phyloP scores from a whole-genome alignment of 2,113 vertebrate species.

The Monarcha castaneiventris region DNA sequence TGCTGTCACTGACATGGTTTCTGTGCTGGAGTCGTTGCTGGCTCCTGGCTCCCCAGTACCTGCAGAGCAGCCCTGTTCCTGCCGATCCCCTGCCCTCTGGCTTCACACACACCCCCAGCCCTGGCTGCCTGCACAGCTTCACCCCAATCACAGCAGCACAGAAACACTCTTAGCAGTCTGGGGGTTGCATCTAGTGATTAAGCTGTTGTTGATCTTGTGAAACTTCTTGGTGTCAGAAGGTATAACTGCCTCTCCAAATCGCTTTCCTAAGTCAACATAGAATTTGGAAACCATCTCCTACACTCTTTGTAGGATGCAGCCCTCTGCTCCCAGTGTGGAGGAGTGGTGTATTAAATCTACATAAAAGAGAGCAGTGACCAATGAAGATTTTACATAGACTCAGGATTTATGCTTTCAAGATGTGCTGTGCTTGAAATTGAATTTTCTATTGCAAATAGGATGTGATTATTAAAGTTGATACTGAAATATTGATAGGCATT shows the following conservation, averaged over 20 bases:
- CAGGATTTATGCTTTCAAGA: background rate
- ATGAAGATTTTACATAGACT: background rate
- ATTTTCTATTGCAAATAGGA: background rate
- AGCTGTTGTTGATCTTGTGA: background rate
- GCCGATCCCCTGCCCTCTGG: background rate
- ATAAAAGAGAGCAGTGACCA: background rate
- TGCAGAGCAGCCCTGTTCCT: background rate
- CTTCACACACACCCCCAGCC: background rate
- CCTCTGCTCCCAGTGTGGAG: background rate
- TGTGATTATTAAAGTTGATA: background rate
- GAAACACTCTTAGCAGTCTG: background rate
- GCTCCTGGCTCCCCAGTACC: background rate
- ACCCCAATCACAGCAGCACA: background rate
- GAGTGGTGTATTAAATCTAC: background rate
- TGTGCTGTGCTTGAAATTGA: background rate
- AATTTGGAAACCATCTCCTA: background rate
- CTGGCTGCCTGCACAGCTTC: background rate
- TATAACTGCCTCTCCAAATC: background rate
- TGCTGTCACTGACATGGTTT: background rate
- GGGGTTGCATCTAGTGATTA: too few relatives aligned
- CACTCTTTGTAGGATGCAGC: rapidly evolving
- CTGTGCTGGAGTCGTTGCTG: rapidly evolving
- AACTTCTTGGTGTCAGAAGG: background rate
- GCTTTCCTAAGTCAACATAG: background rate
- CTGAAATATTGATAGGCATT: background rate